These are phyloP conservation scores for Suricata suricatta DNA, from an alignment of 2,113 vertebrate genomes.

Conservation along the genomic window DNA sequence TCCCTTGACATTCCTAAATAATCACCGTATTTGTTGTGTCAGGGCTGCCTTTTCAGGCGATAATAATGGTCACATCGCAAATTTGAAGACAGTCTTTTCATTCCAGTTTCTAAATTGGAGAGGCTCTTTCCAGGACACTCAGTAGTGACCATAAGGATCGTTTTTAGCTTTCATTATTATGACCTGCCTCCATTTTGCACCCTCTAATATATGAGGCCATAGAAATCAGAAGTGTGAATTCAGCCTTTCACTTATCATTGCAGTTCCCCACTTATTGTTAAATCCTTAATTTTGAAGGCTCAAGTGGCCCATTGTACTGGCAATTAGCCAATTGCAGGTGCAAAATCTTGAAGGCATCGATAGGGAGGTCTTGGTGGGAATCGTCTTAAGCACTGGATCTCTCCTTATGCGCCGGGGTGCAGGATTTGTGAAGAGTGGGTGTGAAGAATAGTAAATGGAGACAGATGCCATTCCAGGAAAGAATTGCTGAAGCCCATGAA, in stretches of 20 bases:
- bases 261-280: constrained; percentile 45
- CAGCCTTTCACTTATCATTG: constrained; percentile 68
- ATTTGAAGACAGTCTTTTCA: constrained; percentile 74
- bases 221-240: constrained; percentile 70
- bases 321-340: constrained; percentile 78
- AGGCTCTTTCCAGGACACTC: constrained; percentile 60
- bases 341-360: constrained; percentile 69
- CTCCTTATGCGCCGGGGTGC: not conserved
- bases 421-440: constrained; percentile 17
- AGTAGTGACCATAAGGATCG: constrained; percentile 42
- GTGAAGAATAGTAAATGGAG: constrained; percentile 70
- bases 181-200: constrained; percentile 26
- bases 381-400: constrained; percentile 75
- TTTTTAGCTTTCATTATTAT: constrained; percentile 60
- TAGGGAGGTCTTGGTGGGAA: constrained; percentile 69
- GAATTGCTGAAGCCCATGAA: constrained; percentile 73
- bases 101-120: constrained; percentile 69
- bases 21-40: constrained; percentile 61
- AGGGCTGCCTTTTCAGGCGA: constrained; percentile 55
- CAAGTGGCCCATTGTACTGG: constrained; percentile 71
- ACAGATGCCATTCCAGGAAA: constrained; percentile 66
- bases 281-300: constrained; percentile 66
- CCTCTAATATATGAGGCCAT: constrained; percentile 41
- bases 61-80: constrained; percentile 29
- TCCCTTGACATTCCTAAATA: constrained; percentile 58